These are phyloP conservation scores for Drepanosiphum platanoidis DNA, from an alignment of 2,888 invertebrate species.

Conservation along the genomic window DNA sequence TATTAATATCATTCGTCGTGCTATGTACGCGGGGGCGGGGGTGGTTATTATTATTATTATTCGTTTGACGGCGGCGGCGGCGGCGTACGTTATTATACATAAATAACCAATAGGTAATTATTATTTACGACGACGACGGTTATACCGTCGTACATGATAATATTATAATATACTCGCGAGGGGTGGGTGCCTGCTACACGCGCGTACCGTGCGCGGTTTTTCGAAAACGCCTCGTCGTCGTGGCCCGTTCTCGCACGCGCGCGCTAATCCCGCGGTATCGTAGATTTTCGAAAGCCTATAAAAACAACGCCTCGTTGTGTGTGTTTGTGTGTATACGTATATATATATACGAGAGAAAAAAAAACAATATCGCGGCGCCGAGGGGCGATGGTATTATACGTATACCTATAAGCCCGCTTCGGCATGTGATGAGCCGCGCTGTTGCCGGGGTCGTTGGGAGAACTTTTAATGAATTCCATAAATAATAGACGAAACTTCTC, in stretches of 20 bases:
- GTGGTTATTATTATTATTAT: too few relatives aligned
- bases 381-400: background rate
- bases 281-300: constrained; percentile 39
- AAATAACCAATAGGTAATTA: constrained; percentile 45
- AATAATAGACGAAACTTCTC: constrained; percentile 57
- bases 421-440: background rate
- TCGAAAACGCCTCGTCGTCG: constrained; percentile 6
- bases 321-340: too few relatives aligned
- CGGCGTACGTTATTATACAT: background rate
- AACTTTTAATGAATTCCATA: constrained; percentile 61
- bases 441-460: constrained; percentile 27
- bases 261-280: constrained; percentile 33
- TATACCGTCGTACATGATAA: background rate
- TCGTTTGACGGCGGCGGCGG: background rate
- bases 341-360: background rate
- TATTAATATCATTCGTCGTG: background rate
- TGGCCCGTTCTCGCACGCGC: background rate
- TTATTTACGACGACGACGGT: constrained; percentile 7
- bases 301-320: constrained; percentile 42
- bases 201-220: background rate
- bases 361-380: background rate
- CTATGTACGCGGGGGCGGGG: background rate
- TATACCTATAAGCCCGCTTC: background rate
- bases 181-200: background rate
- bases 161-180: constrained; percentile 3